A percentile compares a stretch with the other conserved stretches of the same genome.
phyloP scores from a whole-genome alignment of 2,888 invertebrate species.

The Drosophila neotestacea region DNA sequence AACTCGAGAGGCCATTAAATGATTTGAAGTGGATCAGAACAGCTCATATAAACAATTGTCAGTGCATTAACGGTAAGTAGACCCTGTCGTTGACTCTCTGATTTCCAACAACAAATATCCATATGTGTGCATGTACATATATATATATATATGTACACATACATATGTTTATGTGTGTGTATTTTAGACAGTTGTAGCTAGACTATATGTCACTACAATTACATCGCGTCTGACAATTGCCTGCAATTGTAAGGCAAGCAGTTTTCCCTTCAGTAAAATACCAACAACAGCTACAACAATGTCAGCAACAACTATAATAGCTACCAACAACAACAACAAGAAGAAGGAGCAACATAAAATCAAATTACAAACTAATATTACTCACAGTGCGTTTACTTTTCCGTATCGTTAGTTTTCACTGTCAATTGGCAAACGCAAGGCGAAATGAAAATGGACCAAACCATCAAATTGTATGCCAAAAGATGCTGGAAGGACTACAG shows the following conservation, averaged over 20 bases:
- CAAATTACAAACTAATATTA: slow-evolving; percentile 82
- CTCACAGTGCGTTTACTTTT: slow-evolving; percentile 82
- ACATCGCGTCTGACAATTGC: slow-evolving; percentile 43
- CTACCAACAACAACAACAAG: slow-evolving; percentile 2
- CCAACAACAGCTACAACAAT: slow-evolving; percentile 10
- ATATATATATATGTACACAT: neutral
- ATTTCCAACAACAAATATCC: slow-evolving; percentile 1
- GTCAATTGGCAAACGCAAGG: slow-evolving; percentile 76
- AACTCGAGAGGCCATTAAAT: slow-evolving; percentile 46
- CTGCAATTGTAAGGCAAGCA: slow-evolving; percentile 33
- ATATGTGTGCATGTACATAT: slow-evolving; percentile 13
- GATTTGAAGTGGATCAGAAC: slow-evolving; percentile 62
- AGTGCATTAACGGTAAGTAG: slow-evolving; percentile 68
- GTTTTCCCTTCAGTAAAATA: neutral
- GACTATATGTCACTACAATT: slow-evolving; percentile 26
- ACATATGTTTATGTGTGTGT: slow-evolving; percentile 1
- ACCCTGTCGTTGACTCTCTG: slow-evolving; percentile 11
- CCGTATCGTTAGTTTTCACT: slow-evolving; percentile 83
- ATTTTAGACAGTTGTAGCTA: neutral
- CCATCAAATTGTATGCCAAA: slow-evolving; percentile 44
- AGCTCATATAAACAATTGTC: slow-evolving; percentile 63
- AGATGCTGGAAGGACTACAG: slow-evolving; percentile 25
- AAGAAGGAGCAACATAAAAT: slow-evolving; percentile 60
- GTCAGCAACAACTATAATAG: slow-evolving; percentile 13
- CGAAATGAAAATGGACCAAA: slow-evolving; percentile 50